Base-by-base conservation (phyloP, 2,113 vertebrate species). In the Pipa parva region DNA sequence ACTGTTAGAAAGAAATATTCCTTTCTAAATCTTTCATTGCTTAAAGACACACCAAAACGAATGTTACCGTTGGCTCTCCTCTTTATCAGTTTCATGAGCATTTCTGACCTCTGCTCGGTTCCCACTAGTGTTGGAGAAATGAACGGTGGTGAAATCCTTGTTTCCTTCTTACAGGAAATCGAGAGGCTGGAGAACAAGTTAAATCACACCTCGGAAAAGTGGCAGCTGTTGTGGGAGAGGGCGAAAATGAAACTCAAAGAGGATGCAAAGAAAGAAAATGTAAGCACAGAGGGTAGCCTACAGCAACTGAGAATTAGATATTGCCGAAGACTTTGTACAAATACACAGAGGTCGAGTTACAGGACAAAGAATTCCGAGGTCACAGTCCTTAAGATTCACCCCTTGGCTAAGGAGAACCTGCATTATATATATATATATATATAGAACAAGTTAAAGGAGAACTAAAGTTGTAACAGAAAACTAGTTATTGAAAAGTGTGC, bases 161-260 rank as follows among this genome's bases (percentile, higher is more conserved):
- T 72, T 69, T 31, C 3, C 73, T 73, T 61, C 36, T 87, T 85
- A 59, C 83, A 99, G 97, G 95, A 98, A 81, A 92, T 99, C 0
- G 93, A 95, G 87, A 91, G 81, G 79, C 76, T 99, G 80, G 95
- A 98, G 78, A 86, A 75, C 21, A 91, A 93, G 79, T 81, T 97
- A 76, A 91, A 89, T 74, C 95, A 95, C 83, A 81, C 73, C 25
- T 82, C 93, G 15, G 95, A 99, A 75, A 91, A 84, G 69, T 98
- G 95, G 97, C 92, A 95, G 51, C 84, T 86, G n/a, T 81, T 92
- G 45, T 91, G 97, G 89, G 95, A 97, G 78, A 90, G 87, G 72
- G 86, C 93, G 68, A 85, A 88, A 51, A 70, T 84, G 51, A 94
- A 89, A 75, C 85, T 95, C 31, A 94, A 92, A 78, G 96, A 98